Percentiles rank a stretch among this genome's conserved stretches.
Evolutionary conservation across 2,888 invertebrate species (phyloP).

Genomic region (Gymnosoma rotundatum): DNA sequence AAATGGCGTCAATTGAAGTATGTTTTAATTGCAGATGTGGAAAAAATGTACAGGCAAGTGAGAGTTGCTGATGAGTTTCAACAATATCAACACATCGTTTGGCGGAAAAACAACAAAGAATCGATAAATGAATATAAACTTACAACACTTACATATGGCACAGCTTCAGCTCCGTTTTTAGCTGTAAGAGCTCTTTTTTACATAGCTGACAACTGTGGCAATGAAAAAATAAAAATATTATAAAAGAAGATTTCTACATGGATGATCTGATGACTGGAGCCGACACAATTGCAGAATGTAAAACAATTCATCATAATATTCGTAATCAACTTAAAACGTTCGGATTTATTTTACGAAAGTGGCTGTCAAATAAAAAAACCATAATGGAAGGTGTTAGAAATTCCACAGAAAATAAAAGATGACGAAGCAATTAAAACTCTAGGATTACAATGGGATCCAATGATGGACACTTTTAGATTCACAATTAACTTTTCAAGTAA

Average conservation of each 20-base stretch:
- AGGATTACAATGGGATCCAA: conserved; percentile 11
- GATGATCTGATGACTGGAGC: conserved; percentile 50
- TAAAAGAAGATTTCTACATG: conserved; percentile 66
- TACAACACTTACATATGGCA: conserved; percentile 73
- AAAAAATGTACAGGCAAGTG: conserved; percentile 75
- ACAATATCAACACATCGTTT: conserved; percentile 72
- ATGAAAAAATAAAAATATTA: conserved; percentile 59
- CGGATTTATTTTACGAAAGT: neutral
- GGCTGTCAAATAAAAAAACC: neutral
- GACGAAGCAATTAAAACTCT: conserved; percentile 12
- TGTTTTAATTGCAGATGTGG: conserved; percentile 74
- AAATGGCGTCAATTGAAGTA: conserved; percentile 59
- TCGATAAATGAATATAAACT: conserved; percentile 68
- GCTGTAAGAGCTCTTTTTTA: conserved; percentile 60
- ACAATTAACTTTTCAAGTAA: no score
- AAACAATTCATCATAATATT: neutral
- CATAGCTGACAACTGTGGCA: conserved; percentile 21
- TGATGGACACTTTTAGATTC: neutral
- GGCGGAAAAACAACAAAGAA: conserved; percentile 65
- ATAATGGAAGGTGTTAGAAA: neutral
- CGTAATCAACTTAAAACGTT: neutral
- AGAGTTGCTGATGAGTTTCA: conserved; percentile 66
- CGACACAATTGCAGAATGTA: conserved; percentile 56
- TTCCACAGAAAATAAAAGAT: neutral
- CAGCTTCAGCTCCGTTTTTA: conserved; percentile 68